Evolutionary conservation across 1,140 invertebrate genomes (phyloP).

Genomic region (Phthorimaea operculella): DNA sequence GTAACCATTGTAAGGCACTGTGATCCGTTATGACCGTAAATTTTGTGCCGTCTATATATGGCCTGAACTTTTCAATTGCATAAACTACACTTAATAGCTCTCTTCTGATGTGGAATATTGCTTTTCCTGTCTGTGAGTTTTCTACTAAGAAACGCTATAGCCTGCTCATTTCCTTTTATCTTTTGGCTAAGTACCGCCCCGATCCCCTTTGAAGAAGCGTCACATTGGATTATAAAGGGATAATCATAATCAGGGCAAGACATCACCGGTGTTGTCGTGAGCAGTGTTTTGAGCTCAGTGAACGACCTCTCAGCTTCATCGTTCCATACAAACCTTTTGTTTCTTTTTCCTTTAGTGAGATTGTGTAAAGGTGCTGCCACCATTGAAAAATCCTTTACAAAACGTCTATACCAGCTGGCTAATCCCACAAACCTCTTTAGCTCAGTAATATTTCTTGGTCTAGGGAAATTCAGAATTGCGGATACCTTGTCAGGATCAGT

Average conservation of each 20-base stretch:
- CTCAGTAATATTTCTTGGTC: slow-evolving; percentile 39
- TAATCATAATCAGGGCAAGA: slow-evolving; percentile 1
- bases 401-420: slow-evolving; percentile 55
- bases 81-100: not conserved
- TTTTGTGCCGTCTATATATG: not conserved
- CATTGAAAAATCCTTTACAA: slow-evolving; percentile 44
- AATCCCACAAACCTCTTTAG: slow-evolving; percentile 45
- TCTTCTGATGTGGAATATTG: slow-evolving; percentile 5
- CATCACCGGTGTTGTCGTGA: slow-evolving; percentile 1
- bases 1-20: slow-evolving; percentile 42
- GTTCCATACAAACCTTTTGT: slow-evolving; percentile 18
- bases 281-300: not conserved
- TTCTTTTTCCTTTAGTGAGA: slow-evolving; percentile 34
- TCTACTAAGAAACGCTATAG: slow-evolving; percentile 7
- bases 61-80: not conserved
- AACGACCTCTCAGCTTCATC: slow-evolving; percentile 12
- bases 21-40: slow-evolving; percentile 22
- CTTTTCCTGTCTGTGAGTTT: not conserved
- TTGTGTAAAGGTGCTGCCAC: slow-evolving; percentile 43
- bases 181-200: slow-evolving; percentile 5
- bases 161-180: slow-evolving; percentile 1
- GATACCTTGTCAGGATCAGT: slow-evolving; percentile 52
- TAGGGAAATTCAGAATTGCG: slow-evolving; percentile 47
- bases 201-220: not conserved
- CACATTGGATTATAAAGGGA: slow-evolving; percentile 3